Base-by-base conservation (phyloP, 2,113 vertebrate species). In the Pteronura brasiliensis region DNA sequence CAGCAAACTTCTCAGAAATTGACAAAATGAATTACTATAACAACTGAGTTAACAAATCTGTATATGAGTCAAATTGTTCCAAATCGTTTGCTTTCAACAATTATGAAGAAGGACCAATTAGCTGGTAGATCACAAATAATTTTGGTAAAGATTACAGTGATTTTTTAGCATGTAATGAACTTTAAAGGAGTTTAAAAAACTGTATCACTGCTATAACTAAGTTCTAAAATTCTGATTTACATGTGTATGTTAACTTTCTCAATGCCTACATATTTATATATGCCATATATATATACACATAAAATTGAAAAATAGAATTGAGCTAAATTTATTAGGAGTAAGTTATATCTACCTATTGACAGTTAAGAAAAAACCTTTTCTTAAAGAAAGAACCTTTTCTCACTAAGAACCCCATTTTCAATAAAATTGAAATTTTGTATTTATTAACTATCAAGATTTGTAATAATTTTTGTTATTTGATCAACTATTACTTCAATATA, bases 11-110 rank as follows among this genome's bases (percentile, higher is more conserved):
- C 39, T 76, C 76, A 92, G 49, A 81, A 93, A 47, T 5, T 77
- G 13, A 79, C 34, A 77, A 85, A 69, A 88, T 72, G 25, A 67
- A 42, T 61, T 23, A 89, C 15, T 23, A 1, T 52, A 94, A 74
- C 15, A 95, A 4, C 27, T 29, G 25, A 44, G 8, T 81, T 89
- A 81, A 29, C 21, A 96, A 25, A 83, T 82, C 17, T 18, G 65
- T 55, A 29, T 34, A 14, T 36, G 81, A 65, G 20, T 93, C 74
- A 90, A 42, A 79, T 39, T 69, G 49, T 39, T 82, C 90, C 23
- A 97, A 97, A 96, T 23, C 31, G 15, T 79, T 44, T 82, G 47
- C 20, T 95, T 81, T 89, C 20, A 92, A 52, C 85, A 90, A 65
- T 69, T 74, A 80, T 31, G 34, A 88, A 90, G 57, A 93, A 34